Percentiles rank a stretch among this genome's conserved stretches.
These are phyloP conservation scores for Diachrysia chrysitis DNA, from an alignment of 2,888 invertebrate genomes.

Conservation along the genomic window DNA sequence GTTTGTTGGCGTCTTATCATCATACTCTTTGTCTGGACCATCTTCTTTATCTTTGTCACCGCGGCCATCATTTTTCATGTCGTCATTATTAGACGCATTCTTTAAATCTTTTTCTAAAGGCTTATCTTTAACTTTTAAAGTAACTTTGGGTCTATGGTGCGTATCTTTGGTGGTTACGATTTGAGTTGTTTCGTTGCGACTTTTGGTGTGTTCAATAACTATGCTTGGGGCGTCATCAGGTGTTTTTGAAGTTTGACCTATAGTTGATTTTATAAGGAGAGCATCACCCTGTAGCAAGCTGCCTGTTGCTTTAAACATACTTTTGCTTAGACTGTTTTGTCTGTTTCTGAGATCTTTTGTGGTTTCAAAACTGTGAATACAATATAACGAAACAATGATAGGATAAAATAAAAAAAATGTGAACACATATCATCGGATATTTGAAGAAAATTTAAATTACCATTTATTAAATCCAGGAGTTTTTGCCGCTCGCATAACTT, in stretches of 20 bases:
- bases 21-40: slow-evolving; percentile 73
- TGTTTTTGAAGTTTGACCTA: slow-evolving; percentile 74
- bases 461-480: slow-evolving; percentile 81
- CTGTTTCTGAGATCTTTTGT: slow-evolving; percentile 85
- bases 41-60: slow-evolving; percentile 77
- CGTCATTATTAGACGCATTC: slow-evolving; percentile 80
- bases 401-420: too few species aligned
- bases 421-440: too few species aligned
- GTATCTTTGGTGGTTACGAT: slow-evolving; percentile 59
- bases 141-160: slow-evolving; percentile 72
- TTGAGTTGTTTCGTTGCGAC: slow-evolving; percentile 54
- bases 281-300: slow-evolving; percentile 84
- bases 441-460: slow-evolving; percentile 57
- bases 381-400: background rate
- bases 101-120: slow-evolving; percentile 79
- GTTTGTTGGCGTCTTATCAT: slow-evolving; percentile 86
- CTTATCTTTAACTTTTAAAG: slow-evolving; percentile 78
- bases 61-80: slow-evolving; percentile 73
- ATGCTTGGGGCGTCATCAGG: slow-evolving; percentile 78
- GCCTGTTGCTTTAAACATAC: slow-evolving; percentile 83
- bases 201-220: slow-evolving; percentile 66
- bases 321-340: slow-evolving; percentile 85
- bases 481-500: slow-evolving; percentile 78
- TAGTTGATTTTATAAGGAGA: slow-evolving; percentile 80
- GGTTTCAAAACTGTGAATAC: slow-evolving; percentile 78